Base-by-base conservation (phyloP, 2,888 invertebrate species). In the Heliconius erato region DNA sequence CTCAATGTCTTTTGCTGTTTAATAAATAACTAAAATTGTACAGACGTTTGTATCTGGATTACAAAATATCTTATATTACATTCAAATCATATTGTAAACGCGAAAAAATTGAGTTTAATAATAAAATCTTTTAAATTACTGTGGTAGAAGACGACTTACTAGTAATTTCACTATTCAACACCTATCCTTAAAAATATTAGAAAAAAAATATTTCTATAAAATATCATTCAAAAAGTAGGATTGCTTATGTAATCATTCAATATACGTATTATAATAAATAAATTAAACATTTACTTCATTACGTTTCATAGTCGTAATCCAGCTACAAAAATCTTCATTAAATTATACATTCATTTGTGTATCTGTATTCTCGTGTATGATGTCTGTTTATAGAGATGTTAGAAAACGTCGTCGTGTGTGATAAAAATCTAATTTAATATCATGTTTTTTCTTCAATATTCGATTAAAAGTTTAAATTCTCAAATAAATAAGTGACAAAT, bases 401-500 rank as follows among this genome's bases (percentile, higher is more conserved):
- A 7, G 12, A 72, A n/a, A n/a, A 71, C 5, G 71, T 72, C 40
- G 40, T 69, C 26, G 26, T 72, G 26, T 32, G 40, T 71, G 71
- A 44, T 14, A 9, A 49, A 16, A 40, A 65, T 28, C 5, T 28
- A 80, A 23, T 65, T 23, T 3, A 16, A 23, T 71, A 26, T 67
- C 78, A 78, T 78, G 65, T 67, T 67, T 74, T 78, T 67, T 28
- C 65, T 44, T 67, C 19, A 40, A 40, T 71, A 23, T n/a, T 71
- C 23, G 23, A 72, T 72, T 26, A 65, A 44, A 77, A 77, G 40
- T 77, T 67, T 26, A 35, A 78, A 59, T 54, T 74, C 32, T 63
- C 35, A 35, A 78, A 78, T 78, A 78, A 78, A 78, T 78, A 67
- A 67, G 19, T 67, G 44, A 28, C 67, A 78, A 44, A 49, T 19